Evolutionary conservation across 1,140 invertebrate genomes (phyloP).

Genomic region (Cecropterus lyciades): DNA sequence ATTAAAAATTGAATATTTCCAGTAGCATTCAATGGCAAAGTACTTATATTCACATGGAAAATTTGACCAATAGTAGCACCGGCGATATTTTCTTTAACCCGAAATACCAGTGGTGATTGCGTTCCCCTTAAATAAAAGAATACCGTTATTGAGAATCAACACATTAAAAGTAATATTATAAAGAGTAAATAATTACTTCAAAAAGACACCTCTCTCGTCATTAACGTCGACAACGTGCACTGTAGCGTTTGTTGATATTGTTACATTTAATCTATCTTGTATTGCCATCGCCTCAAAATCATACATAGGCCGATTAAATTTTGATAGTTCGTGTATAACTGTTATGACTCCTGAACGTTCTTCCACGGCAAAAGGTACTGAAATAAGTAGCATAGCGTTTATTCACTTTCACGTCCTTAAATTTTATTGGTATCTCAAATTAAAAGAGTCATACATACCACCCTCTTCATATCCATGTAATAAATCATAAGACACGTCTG

Average conservation of each 20-base stretch:
- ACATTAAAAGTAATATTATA: constrained; percentile 37
- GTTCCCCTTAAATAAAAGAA: constrained; percentile 84
- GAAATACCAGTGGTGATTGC: constrained; percentile 88
- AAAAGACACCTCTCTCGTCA: constrained; percentile 87
- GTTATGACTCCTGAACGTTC: constrained; percentile 94
- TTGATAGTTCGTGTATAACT: constrained; percentile 90
- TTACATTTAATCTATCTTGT: constrained; percentile 85
- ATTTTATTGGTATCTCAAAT: no score
- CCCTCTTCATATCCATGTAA: constrained; percentile 92
- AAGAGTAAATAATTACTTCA: constrained; percentile 85
- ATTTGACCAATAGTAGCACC: constrained; percentile 91
- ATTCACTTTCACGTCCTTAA: no score
- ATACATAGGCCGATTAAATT: constrained; percentile 88
- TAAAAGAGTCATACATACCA: constrained; percentile 78
- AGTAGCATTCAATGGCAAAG: constrained; percentile 58
- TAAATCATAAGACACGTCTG: constrained; percentile 90
- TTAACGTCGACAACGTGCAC: constrained; percentile 92
- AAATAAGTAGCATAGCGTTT: constrained; percentile 65
- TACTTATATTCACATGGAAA: constrained; percentile 85
- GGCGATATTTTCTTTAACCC: constrained; percentile 91
- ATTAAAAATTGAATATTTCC: constrained; percentile 88
- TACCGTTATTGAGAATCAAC: constrained; percentile 48
- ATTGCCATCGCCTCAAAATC: constrained; percentile 93
- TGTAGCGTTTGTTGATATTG: constrained; percentile 91
- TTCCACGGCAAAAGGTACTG: constrained; percentile 96